Conservation (phyloP, 35 echinoderm and acorn worm genomes). For the Stichopus chloronotus region DNA sequence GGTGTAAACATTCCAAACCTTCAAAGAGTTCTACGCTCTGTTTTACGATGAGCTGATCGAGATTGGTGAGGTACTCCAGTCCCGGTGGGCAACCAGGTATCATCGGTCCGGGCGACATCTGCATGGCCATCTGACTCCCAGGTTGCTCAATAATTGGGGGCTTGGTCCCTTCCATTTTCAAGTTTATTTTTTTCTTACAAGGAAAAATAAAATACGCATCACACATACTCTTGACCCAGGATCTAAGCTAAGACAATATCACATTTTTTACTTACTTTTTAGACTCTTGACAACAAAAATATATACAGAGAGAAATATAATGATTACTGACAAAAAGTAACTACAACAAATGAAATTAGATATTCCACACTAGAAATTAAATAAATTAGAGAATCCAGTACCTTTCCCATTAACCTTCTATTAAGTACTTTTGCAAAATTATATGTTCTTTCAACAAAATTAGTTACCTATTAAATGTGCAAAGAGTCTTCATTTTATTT, state of each 20-base stretch:
- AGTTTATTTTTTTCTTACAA: background rate
- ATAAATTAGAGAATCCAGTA: no score
- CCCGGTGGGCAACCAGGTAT: slow-evolving; percentile 50
- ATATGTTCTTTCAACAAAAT: no score
- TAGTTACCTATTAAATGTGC: no score
- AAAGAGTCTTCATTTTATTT: no score
- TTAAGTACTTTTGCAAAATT: no score
- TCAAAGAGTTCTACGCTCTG: slow-evolving; percentile 65
- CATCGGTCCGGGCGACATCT: background rate
- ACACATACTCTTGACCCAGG: background rate
- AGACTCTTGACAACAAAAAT: no score
- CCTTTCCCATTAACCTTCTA: no score
- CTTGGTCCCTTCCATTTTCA: slow-evolving; percentile 6
- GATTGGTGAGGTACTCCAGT: slow-evolving; percentile 43
- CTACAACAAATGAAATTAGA: no score
- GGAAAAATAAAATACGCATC: background rate
- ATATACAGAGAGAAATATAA: no score
- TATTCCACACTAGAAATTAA: no score
- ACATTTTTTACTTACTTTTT: no score
- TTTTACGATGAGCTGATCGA: slow-evolving; percentile 52
- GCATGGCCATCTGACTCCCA: background rate
- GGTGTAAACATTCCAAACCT: background rate
- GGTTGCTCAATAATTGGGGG: slow-evolving; percentile 31
- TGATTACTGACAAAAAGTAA: no score
- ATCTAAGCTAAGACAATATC: background rate